Evolutionary conservation across 2,888 invertebrate genomes (phyloP).

Genomic region (Heliothis peltigera): DNA sequence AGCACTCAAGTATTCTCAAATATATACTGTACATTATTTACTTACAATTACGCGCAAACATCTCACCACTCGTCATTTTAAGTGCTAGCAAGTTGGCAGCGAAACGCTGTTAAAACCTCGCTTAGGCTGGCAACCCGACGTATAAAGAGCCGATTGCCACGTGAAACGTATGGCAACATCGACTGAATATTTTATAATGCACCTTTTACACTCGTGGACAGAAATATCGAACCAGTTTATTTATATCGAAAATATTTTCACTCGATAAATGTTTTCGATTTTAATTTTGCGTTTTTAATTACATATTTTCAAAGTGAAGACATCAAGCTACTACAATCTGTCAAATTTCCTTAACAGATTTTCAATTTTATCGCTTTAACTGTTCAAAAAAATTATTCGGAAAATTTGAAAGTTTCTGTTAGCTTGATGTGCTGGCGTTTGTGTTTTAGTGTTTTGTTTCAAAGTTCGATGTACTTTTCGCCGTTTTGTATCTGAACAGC

Average conservation of each 20-base stretch:
- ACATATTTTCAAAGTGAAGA: conserved; percentile 6
- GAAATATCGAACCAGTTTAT: conserved; percentile 28
- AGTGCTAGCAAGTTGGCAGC: conserved; percentile 58
- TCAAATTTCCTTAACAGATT: no score
- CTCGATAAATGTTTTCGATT: conserved; percentile 34
- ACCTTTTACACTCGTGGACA: conserved; percentile 52
- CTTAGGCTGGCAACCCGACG: conserved; percentile 48
- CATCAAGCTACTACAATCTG: no score
- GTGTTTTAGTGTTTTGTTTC: conserved; percentile 18
- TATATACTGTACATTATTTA: conserved; percentile 31
- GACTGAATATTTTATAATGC: conserved; percentile 63
- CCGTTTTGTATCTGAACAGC: neutral
- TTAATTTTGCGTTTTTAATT: conserved; percentile 25
- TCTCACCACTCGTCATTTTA: conserved; percentile 53
- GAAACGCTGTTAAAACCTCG: conserved; percentile 51
- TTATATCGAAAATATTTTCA: conserved; percentile 20
- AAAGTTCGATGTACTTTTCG: neutral
- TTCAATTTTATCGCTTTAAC: no score
- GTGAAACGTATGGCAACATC: conserved; percentile 59
- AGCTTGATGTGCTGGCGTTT: no score
- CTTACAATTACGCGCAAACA: conserved; percentile 46
- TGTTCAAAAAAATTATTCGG: no score
- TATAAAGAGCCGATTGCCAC: conserved; percentile 57
- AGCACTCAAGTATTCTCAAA: conserved; percentile 36
- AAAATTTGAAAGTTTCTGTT: no score